Percentiles rank a stretch among this genome's conserved stretches.
Conservation (phyloP, 92 coral and sea anemone genomes). For the Porites evermanni region DNA sequence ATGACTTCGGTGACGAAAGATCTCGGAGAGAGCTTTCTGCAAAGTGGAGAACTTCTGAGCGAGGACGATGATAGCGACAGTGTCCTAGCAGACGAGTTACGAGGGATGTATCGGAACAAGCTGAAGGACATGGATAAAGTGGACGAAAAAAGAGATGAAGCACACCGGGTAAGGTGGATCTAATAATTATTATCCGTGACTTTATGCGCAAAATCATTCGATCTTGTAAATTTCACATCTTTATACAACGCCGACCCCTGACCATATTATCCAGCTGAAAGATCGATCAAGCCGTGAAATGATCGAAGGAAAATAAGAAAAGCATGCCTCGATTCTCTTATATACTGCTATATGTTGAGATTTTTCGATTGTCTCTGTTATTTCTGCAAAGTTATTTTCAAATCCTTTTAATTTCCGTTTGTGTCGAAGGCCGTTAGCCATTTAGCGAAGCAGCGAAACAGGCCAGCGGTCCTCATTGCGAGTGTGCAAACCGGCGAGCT, state of each 20-base stretch:
- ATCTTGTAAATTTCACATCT: constrained; percentile 1
- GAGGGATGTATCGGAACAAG: constrained; percentile 84
- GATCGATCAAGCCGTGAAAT: neutral
- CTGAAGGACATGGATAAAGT: constrained; percentile 89
- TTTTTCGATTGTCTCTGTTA: neutral
- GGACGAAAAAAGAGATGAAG: constrained; percentile 85
- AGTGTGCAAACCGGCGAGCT: too few relatives aligned
- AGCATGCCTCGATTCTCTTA: neutral
- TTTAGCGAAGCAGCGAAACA: neutral
- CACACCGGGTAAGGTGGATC: constrained; percentile 74
- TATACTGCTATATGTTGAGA: neutral
- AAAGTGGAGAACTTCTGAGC: constrained; percentile 63
- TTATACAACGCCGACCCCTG: neutral
- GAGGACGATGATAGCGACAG: constrained; percentile 80
- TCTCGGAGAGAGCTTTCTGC: constrained; percentile 64
- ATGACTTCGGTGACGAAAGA: constrained; percentile 60
- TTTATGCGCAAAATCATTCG: neutral
- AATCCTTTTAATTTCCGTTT: neutral
- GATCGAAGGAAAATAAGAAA: neutral
- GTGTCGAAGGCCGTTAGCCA: constrained; percentile 31
- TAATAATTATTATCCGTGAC: neutral
- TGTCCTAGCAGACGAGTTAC: constrained; percentile 85
- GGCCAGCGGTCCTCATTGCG: constrained; percentile 41
- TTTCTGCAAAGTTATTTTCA: neutral
- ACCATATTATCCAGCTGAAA: neutral